These are phyloP conservation scores for Onychorhynchus coronatus DNA, from an alignment of 2,113 vertebrate species.

Conservation along the genomic window DNA sequence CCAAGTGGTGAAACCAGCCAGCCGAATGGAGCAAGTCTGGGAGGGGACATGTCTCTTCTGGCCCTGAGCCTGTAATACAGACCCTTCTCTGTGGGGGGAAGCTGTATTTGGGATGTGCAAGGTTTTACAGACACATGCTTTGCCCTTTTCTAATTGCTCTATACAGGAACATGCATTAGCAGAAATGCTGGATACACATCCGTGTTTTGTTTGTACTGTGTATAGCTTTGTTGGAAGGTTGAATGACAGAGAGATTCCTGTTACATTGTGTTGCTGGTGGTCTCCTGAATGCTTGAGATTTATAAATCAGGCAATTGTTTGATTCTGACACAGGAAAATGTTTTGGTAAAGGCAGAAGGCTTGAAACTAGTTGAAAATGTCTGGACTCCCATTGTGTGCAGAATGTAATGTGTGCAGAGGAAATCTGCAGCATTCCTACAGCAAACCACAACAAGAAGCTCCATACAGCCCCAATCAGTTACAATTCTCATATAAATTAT, in stretches of 20 bases:
- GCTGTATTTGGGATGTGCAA: background rate
- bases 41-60: background rate
- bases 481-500: conserved; percentile 56
- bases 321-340: conserved; percentile 50
- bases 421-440: conserved; percentile 60
- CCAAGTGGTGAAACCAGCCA: background rate
- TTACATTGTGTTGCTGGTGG: conserved; percentile 32
- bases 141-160: background rate
- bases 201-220: background rate
- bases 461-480: conserved; percentile 43
- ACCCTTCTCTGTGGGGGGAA: background rate
- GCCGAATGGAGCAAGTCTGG: background rate
- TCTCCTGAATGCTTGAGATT: background rate
- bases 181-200: background rate
- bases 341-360: conserved; percentile 56
- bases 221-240: background rate
- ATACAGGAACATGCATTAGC: background rate
- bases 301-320: conserved; percentile 52
- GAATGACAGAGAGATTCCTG: background rate
- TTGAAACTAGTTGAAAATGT: conserved; percentile 32
- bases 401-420: conserved; percentile 55
- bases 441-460: conserved; percentile 63
- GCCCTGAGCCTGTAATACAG: background rate
- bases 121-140: background rate
- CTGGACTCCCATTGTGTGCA: conserved; percentile 50